phyloP scores from a whole-genome alignment of 1,140 invertebrate species.

The Rhopalosiphum maidis region DNA sequence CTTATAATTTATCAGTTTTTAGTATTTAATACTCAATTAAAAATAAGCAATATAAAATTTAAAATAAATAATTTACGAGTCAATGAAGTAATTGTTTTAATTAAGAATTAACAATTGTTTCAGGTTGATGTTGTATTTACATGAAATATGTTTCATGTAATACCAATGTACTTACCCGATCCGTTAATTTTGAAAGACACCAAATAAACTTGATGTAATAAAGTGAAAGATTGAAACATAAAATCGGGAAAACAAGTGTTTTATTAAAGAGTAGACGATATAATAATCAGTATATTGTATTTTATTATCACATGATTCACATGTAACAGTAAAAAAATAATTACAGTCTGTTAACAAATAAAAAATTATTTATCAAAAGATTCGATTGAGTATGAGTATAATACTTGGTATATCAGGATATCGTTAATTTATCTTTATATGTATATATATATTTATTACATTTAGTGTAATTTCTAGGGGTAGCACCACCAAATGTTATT shows the following conservation, averaged over 20 bases:
- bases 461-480: no score
- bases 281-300: background rate
- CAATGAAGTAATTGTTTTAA: background rate
- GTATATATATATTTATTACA: no score
- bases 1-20: background rate
- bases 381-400: no score
- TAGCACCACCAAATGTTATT: no score
- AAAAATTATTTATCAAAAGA: no score
- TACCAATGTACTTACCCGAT: background rate
- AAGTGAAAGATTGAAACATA: slow-evolving; percentile 1
- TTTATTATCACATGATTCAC: no score
- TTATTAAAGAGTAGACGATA: background rate
- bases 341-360: no score
- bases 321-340: no score
- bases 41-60: background rate
- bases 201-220: background rate
- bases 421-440: no score
- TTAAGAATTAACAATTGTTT: background rate
- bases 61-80: background rate
- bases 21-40: background rate
- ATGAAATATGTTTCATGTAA: background rate
- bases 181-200: background rate
- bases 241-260: background rate
- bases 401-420: no score
- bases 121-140: background rate